These are phyloP conservation scores for Leptinotarsa juncta DNA, from an alignment of 2,888 invertebrate species.

Conservation along the genomic window DNA sequence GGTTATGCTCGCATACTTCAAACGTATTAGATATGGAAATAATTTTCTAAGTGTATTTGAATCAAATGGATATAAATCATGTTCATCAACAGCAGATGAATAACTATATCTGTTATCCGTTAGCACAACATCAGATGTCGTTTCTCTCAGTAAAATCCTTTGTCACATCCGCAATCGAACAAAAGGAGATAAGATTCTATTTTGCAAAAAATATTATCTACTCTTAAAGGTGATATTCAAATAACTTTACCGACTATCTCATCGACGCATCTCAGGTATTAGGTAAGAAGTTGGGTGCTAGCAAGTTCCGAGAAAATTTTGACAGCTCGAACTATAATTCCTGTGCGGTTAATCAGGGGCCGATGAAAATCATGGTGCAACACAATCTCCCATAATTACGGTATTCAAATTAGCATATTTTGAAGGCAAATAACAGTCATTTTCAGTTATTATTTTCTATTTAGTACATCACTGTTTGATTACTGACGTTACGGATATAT, in stretches of 20 bases:
- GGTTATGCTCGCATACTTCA: too few relatives aligned
- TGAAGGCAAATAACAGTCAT: slow-evolving; percentile 1
- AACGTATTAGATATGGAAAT: too few relatives aligned
- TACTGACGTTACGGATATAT: background rate
- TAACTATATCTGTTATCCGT: too few relatives aligned
- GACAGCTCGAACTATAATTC: slow-evolving; percentile 15
- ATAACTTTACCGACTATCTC: background rate
- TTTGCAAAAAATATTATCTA: background rate
- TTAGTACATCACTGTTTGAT: slow-evolving; percentile 6
- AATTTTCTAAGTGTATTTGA: too few relatives aligned
- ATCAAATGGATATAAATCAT: too few relatives aligned
- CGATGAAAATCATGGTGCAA: background rate
- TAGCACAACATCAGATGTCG: background rate
- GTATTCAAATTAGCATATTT: slow-evolving; percentile 13
- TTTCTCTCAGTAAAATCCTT: background rate
- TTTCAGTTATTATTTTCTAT: slow-evolving; percentile 10
- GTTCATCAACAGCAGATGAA: too few relatives aligned
- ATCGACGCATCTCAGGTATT: background rate
- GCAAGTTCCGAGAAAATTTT: slow-evolving; percentile 13
- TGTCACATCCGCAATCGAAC: background rate
- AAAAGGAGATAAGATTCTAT: background rate
- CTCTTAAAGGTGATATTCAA: background rate
- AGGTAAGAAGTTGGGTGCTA: background rate
- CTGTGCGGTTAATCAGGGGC: slow-evolving; percentile 14
- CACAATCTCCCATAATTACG: slow-evolving; percentile 8